Conservation (phyloP, 2,888 invertebrate genomes). For the Orchestes rusci region DNA sequence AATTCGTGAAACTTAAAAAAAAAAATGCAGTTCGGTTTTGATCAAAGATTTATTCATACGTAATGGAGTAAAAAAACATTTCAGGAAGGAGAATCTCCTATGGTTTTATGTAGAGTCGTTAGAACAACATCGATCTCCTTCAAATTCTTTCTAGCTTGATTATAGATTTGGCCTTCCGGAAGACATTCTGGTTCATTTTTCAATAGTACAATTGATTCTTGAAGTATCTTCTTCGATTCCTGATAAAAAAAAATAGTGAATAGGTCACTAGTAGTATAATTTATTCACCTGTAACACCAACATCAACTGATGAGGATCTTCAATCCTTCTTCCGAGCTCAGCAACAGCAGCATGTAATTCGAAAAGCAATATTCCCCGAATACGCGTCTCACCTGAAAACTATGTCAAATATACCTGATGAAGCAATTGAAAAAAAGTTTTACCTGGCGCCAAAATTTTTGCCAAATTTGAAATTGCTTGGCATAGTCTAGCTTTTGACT, state of each 20-base stretch:
- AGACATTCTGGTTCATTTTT: constrained; percentile 63
- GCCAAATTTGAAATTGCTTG: constrained; percentile 55
- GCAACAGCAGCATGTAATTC: constrained; percentile 70
- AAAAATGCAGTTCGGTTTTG: no score
- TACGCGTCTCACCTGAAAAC: constrained; percentile 61
- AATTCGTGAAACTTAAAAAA: no score
- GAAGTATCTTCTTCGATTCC: constrained; percentile 57
- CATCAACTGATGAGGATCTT: constrained; percentile 49
- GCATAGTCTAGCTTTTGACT: constrained; percentile 58
- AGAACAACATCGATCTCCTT: constrained; percentile 49
- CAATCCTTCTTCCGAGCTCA: constrained; percentile 57
- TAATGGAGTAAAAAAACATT: no score
- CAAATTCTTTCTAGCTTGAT: constrained; percentile 60
- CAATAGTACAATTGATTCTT: constrained; percentile 55
- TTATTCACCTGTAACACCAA: constrained; percentile 50
- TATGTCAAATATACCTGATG: no score
- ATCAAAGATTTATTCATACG: no score
- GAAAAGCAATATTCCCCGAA: constrained; percentile 64
- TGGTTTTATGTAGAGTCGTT: constrained; percentile 23
- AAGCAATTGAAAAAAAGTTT: no score
- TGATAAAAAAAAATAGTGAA: constrained; percentile 23
- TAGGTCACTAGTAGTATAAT: no score
- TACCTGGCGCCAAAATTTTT: constrained; percentile 61
- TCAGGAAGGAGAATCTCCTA: constrained; percentile 13
- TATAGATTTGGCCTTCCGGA: constrained; percentile 64